Evolutionary conservation across 2,113 vertebrate species (phyloP).

Genomic region (Meriones unguiculatus): DNA sequence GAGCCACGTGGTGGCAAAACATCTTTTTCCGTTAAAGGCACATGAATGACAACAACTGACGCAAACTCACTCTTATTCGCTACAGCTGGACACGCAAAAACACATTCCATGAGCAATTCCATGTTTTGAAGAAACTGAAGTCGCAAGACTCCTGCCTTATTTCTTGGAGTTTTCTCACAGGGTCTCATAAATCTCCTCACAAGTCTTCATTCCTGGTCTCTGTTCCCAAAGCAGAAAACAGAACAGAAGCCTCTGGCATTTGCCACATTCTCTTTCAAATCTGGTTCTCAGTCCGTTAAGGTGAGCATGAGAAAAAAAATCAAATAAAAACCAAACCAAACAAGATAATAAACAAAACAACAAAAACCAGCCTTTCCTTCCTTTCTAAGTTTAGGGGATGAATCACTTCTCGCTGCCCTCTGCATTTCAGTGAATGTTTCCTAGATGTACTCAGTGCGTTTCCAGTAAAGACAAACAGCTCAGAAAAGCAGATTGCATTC

Average conservation of each 20-base stretch:
- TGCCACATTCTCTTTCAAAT: slow-evolving; percentile 22
- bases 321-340: background rate
- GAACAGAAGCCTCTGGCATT: background rate
- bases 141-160: background rate
- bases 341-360: too few species aligned
- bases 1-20: background rate
- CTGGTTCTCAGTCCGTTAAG: slow-evolving; percentile 55
- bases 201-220: background rate
- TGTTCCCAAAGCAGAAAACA: background rate
- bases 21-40: background rate
- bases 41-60: background rate
- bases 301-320: slow-evolving; percentile 44
- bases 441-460: slow-evolving; percentile 84
- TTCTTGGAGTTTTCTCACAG: background rate
- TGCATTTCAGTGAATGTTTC: slow-evolving; percentile 80
- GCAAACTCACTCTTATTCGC: background rate
- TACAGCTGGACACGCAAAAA: background rate
- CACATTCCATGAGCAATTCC: background rate
- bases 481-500: slow-evolving; percentile 68
- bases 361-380: slow-evolving; percentile 5
- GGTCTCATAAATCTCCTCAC: background rate
- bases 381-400: slow-evolving; percentile 67
- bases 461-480: slow-evolving; percentile 88
- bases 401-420: slow-evolving; percentile 63
- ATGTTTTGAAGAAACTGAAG: background rate